Evolutionary conservation across 2,113 vertebrate genomes (phyloP).

Genomic region (Copsychus sechellarum): DNA sequence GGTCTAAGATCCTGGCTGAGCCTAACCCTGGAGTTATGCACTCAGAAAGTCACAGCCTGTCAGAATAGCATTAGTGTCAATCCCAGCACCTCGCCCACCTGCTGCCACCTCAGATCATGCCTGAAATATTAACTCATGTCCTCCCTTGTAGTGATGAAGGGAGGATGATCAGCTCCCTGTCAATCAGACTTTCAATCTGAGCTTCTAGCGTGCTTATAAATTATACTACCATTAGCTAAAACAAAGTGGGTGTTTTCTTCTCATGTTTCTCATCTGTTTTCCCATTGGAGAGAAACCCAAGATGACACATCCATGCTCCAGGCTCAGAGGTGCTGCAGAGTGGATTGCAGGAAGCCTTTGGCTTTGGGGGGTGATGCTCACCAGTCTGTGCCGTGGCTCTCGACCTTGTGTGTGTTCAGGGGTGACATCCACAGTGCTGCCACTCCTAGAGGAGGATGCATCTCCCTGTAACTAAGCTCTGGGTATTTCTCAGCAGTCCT

Average conservation of each 20-base stretch:
- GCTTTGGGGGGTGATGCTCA: not conserved
- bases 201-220: not conserved
- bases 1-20: not conserved
- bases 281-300: not conserved
- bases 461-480: not conserved
- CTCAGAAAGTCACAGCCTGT: constrained; percentile 24
- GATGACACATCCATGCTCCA: not conserved
- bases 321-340: not conserved
- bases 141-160: not conserved
- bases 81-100: not conserved
- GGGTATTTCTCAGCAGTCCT: not conserved
- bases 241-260: not conserved
- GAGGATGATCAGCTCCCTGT: not conserved
- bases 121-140: not conserved
- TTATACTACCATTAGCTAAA: constrained; percentile 7
- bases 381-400: not conserved
- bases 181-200: not conserved
- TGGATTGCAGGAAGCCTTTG: not conserved
- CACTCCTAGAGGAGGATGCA: fast-evolving
- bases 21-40: not conserved
- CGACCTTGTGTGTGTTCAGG: not conserved
- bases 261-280: not conserved
- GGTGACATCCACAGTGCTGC: not conserved
- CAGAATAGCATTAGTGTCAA: constrained; percentile 27
- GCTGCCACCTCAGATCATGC: not conserved